phyloP scores from a whole-genome alignment of 2,888 invertebrate species.

The Tenthredo scrophulariae region DNA sequence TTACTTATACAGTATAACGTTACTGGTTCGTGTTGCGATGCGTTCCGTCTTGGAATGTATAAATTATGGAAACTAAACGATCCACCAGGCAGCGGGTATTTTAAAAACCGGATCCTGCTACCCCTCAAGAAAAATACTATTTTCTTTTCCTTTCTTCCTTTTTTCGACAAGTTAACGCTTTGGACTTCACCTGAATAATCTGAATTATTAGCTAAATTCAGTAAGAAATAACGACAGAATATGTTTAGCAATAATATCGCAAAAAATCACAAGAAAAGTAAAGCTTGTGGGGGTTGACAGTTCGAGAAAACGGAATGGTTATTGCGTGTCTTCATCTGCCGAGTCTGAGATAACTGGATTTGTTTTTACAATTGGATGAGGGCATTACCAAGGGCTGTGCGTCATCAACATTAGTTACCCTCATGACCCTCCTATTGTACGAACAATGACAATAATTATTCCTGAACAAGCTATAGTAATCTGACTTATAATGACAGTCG shows the following conservation, averaged over 20 bases:
- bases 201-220: neutral
- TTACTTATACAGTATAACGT: slow-evolving; percentile 22
- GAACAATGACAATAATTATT: slow-evolving; percentile 33
- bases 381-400: neutral
- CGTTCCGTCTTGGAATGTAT: slow-evolving; percentile 11
- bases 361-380: slow-evolving; percentile 10
- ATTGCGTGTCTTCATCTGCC: slow-evolving; percentile 14
- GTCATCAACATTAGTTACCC: neutral
- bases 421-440: neutral
- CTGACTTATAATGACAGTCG: neutral
- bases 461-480: slow-evolving; percentile 1
- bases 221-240: neutral
- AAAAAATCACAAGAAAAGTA: neutral
- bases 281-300: neutral
- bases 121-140: neutral
- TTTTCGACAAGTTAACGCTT: neutral
- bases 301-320: slow-evolving; percentile 1
- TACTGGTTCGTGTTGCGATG: slow-evolving; percentile 4
- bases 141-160: neutral
- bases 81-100: slow-evolving; percentile 1
- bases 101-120: slow-evolving; percentile 20
- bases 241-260: neutral
- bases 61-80: slow-evolving; percentile 24
- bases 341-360: slow-evolving; percentile 13
- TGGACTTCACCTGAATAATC: neutral